A percentile compares a stretch with the other conserved stretches of the same genome.
These are phyloP conservation scores for Larimichthys polyactis DNA, from an alignment of 2,113 vertebrate genomes.

Conservation along the genomic window DNA sequence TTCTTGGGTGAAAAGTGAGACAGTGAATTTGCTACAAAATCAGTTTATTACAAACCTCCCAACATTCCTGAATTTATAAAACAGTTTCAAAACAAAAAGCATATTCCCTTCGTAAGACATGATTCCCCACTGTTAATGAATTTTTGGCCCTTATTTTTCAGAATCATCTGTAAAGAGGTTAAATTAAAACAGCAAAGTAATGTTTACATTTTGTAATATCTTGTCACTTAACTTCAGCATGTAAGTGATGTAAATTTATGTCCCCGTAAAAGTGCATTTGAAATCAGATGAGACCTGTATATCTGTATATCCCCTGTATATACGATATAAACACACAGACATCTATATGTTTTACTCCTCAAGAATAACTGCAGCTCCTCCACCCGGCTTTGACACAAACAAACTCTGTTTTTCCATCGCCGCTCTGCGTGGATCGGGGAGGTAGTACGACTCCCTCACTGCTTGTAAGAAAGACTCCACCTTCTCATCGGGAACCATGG, in stretches of 20 bases:
- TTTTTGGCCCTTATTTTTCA: conserved; percentile 17
- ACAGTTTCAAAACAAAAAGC: neutral
- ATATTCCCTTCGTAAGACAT: conserved; percentile 11
- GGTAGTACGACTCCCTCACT: conserved; percentile 90
- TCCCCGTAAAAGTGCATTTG: neutral
- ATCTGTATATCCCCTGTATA: neutral
- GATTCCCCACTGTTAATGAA: neutral
- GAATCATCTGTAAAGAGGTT: neutral
- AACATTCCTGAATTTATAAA: conserved; percentile 9
- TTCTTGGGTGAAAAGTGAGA: neutral
- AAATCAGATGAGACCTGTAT: neutral
- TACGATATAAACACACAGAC: neutral
- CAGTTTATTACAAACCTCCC: conserved; percentile 3
- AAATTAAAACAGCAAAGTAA: neutral
- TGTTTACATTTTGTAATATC: neutral
- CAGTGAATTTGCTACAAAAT: conserved; percentile 8
- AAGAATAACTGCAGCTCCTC: conserved; percentile 90
- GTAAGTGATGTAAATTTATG: neutral
- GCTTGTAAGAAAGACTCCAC: conserved; percentile 87
- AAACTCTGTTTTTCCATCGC: conserved; percentile 85
- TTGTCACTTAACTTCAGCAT: too few species aligned
- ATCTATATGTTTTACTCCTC: conserved; percentile 78
- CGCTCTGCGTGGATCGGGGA: conserved; percentile 72
- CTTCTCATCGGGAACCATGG: conserved; percentile 91
- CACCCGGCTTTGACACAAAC: conserved; percentile 94